Base-by-base conservation (phyloP, 2,113 vertebrate species). In the Triplophysa dalaica region DNA sequence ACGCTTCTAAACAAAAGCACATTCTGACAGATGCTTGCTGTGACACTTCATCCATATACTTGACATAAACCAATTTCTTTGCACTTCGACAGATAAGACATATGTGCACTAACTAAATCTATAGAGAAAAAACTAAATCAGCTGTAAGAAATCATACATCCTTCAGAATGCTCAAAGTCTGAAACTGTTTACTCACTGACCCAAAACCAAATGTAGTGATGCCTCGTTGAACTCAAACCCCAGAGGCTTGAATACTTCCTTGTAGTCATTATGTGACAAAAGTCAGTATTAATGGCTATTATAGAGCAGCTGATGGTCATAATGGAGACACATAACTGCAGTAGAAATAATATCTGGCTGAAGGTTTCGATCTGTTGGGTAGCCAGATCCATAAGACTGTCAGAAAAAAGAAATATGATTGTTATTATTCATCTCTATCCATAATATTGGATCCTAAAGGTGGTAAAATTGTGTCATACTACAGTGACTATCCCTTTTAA, bases 291-390 rank as follows among this genome's bases (percentile, higher is more conserved):
- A 65, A 78, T 86, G 73, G 85, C 83, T 79, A 77, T 89, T 85
- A 85, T 70, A 77, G 22, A 78, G 54, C 4, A 76, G 84, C 77
- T 70, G 79, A 78, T 79, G 77, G 24, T 48, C 78, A 74, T 70
- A 84, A 88, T 86, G 54, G 77, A 83, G 87, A 88, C 77, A 3
- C 83, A 87, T 85, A 41, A 85, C 79, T 77, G 56, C 67, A 77
- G 83, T 0, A 54, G 24, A 77, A 80, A 14, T 60, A 50, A 33
- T 33, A 22, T 11, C 45, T 24, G 58, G 73, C 45, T 16, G 73
- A 45, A 24, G 62, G 75, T 2, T 50, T 26, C 33, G 12, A 64
- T 24, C 13, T 66, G 54, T 29, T 66, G 76, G 54, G 43, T 26
- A 65, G 43, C 19, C 48, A 69, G 61, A 38, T 29, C 29, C 12